Conservation (phyloP, 2,113 vertebrate species). For the Toxostoma redivivum region DNA sequence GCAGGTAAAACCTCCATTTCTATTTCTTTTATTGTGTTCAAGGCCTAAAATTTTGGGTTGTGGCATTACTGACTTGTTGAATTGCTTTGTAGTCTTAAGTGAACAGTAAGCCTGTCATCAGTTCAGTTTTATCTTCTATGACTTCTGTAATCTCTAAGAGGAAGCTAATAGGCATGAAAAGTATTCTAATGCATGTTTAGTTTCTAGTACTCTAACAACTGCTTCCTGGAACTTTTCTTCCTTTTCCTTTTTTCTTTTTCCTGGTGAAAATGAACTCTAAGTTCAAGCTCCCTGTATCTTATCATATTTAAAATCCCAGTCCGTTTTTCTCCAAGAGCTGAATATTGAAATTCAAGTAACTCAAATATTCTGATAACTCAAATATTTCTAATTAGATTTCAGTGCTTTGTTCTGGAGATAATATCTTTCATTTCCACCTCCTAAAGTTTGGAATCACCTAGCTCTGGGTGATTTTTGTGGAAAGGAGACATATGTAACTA, state of each 20-base stretch:
- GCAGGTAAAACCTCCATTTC: constrained; percentile 78
- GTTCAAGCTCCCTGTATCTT: background rate
- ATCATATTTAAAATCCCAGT: background rate
- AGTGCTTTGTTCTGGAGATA: background rate
- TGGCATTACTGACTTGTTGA: background rate
- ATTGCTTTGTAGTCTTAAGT: background rate
- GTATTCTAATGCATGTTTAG: background rate
- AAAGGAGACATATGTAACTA: background rate
- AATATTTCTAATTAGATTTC: background rate
- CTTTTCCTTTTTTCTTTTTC: background rate
- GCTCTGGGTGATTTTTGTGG: background rate
- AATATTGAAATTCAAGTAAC: background rate
- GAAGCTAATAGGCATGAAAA: background rate
- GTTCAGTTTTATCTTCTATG: background rate
- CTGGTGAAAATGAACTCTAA: background rate
- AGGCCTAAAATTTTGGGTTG: background rate
- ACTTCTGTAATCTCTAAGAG: background rate
- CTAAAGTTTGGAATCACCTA: background rate
- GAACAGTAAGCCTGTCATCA: background rate
- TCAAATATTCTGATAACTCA: background rate
- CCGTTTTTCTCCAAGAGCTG: background rate
- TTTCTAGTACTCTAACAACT: background rate
- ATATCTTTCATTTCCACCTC: background rate
- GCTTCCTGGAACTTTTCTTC: background rate
- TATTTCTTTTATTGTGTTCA: background rate